phyloP scores from a whole-genome alignment of 2,113 vertebrate genomes.

The Hemiscyllium ocellatum region DNA sequence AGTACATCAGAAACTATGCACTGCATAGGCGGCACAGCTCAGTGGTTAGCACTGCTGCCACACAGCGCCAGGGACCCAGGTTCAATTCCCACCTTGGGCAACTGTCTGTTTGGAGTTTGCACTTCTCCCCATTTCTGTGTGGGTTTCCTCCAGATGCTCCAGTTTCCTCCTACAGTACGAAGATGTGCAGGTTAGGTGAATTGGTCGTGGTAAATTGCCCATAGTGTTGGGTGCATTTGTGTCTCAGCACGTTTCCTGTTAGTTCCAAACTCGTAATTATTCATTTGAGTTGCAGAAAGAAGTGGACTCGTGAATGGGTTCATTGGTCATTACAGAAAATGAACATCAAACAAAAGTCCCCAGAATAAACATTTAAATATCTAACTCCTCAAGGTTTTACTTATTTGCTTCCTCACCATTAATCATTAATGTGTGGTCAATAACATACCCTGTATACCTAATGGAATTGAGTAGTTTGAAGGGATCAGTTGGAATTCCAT shows the following conservation, averaged over 20 bases:
- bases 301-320: not conserved
- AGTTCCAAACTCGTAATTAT: not conserved
- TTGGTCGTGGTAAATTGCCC: no score
- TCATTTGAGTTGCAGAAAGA: not conserved
- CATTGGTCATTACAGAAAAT: conserved; percentile 4
- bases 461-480: not conserved
- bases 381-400: not conserved
- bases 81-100: no score
- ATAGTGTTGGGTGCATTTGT: not conserved
- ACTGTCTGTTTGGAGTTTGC: no score
- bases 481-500: not conserved
- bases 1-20: not conserved
- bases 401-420: not conserved
- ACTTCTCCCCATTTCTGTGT: no score
- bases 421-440: conserved; percentile 25
- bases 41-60: no score
- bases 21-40: no score
- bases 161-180: no score
- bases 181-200: no score
- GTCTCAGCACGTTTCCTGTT: not conserved
- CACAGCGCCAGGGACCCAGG: no score
- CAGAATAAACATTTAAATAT: not conserved
- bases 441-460: no score
- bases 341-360: not conserved
- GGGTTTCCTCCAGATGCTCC: no score